Percentiles rank a stretch among this genome's conserved stretches.
phyloP scores from a whole-genome alignment of 2,113 vertebrate species.

The Dipodomys spectabilis region DNA sequence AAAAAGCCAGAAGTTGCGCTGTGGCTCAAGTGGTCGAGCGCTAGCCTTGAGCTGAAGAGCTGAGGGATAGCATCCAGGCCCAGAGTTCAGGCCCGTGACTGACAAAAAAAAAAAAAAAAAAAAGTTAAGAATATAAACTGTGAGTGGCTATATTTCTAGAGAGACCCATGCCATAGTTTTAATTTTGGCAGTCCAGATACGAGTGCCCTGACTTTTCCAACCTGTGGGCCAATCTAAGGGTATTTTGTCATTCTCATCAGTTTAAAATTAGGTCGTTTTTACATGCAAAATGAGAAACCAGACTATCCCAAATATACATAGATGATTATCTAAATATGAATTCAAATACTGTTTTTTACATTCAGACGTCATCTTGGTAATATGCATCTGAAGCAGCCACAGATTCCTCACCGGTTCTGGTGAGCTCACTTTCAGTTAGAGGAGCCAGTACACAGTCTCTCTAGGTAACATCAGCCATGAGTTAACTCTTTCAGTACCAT shows the following conservation, averaged over 20 bases:
- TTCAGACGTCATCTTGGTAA: neutral
- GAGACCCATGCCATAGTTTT: neutral
- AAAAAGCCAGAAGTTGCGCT: no score
- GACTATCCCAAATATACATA: neutral
- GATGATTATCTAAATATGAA: neutral
- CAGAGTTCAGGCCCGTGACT: no score
- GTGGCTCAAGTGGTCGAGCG: no score
- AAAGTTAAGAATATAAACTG: neutral
- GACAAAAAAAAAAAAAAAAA: no score
- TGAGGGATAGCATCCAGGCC: no score
- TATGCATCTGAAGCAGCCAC: neutral
- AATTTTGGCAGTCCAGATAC: neutral
- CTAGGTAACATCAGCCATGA: no score
- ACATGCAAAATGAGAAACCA: neutral
- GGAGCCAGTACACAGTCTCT: no score
- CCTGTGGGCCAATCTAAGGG: accelerated
- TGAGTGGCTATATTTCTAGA: neutral
- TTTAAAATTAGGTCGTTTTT: neutral
- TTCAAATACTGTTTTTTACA: neutral
- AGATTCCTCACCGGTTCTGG: no score
- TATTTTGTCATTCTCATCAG: neutral
- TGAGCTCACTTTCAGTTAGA: accelerated
- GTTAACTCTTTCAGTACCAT: neutral
- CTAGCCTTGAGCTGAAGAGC: no score
- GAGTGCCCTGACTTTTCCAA: neutral